Evolutionary conservation across 2,888 invertebrate genomes (phyloP).

Genomic region (Aspidiotus destructor): DNA sequence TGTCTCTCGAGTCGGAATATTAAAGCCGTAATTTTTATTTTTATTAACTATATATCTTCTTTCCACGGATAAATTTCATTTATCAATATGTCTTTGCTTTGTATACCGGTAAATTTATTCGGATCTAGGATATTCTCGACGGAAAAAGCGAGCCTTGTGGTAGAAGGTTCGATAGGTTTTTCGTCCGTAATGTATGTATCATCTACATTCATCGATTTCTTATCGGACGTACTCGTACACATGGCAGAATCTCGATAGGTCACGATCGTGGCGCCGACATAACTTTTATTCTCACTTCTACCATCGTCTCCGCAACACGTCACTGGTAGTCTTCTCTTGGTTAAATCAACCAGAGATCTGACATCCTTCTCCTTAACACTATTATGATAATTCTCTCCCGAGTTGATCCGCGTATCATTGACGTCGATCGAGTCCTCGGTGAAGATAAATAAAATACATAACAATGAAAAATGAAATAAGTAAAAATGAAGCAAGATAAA

Average conservation of each 20-base stretch:
- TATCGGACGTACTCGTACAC: constrained; percentile 23
- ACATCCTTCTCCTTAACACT: constrained; percentile 39
- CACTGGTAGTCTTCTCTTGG: constrained; percentile 37
- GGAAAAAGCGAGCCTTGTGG: constrained; percentile 62
- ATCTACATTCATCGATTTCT: constrained; percentile 13
- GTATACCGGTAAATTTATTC: constrained; percentile 70
- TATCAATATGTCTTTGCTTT: constrained; percentile 40
- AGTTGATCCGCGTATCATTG: constrained; percentile 33
- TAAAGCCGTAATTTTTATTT: too few relatives aligned
- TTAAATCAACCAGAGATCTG: constrained; percentile 43
- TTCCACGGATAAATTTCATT: too few relatives aligned
- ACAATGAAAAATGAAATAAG: too few relatives aligned
- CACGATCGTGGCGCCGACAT: neutral
- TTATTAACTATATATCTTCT: too few relatives aligned
- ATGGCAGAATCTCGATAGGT: neutral
- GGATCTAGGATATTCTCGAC: constrained; percentile 86
- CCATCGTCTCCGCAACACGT: neutral
- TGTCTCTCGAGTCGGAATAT: too few relatives aligned
- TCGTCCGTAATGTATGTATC: constrained; percentile 9
- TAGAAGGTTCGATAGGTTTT: constrained; percentile 36
- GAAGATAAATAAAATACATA: too few relatives aligned
- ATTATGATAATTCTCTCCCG: constrained; percentile 35
- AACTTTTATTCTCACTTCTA: too few relatives aligned
- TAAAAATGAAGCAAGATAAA: too few relatives aligned
- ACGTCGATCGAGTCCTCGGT: constrained; percentile 23